Evolutionary conservation across 2,797 vertebrate genomes (phyloP).

Genomic region (Liasis olivaceus): DNA sequence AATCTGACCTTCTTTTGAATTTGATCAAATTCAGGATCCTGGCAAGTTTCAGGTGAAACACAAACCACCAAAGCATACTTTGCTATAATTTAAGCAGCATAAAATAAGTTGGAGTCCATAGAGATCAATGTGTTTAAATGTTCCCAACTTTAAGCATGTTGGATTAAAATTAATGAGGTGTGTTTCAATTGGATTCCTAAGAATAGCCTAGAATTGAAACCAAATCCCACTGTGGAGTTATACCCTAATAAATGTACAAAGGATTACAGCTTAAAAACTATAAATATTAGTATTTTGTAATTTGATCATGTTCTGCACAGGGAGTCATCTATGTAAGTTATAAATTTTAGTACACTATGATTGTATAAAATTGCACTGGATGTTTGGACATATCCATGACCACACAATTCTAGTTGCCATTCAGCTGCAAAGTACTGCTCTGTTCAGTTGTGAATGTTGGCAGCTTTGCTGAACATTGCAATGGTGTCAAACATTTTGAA

Average conservation of each 20-base stretch:
- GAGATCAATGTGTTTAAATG: neutral
- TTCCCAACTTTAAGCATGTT: neutral
- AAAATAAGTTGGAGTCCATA: neutral
- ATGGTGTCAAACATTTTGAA: neutral
- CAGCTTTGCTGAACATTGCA: neutral
- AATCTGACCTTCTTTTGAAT: neutral
- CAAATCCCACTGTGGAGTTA: neutral
- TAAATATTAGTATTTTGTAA: neutral
- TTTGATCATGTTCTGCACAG: neutral
- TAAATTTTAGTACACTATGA: neutral
- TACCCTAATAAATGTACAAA: no score
- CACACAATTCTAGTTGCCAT: neutral
- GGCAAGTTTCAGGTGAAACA: neutral
- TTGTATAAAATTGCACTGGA: neutral
- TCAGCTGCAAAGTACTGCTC: neutral
- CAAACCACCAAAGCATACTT: neutral
- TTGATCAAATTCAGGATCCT: neutral
- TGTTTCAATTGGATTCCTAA: neutral
- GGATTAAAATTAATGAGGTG: neutral
- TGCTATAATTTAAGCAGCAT: neutral
- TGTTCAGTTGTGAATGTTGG: neutral
- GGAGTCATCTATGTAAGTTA: neutral
- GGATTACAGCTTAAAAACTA: neutral
- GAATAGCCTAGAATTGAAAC: neutral
- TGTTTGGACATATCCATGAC: neutral